phyloP scores from a whole-genome alignment of 2,797 vertebrate genomes.

The Coregonus sp. region DNA sequence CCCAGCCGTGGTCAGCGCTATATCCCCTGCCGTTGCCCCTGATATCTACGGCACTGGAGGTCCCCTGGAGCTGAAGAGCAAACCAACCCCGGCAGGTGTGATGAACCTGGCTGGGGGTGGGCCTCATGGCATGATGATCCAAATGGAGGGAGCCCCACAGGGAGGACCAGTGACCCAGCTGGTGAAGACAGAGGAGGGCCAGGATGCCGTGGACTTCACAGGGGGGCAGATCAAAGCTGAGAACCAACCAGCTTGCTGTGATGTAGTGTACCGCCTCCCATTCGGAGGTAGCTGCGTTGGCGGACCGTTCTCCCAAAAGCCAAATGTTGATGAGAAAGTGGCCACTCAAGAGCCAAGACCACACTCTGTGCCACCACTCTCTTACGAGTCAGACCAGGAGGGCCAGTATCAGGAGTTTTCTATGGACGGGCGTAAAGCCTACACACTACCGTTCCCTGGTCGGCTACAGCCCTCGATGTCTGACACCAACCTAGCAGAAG shows the following conservation, averaged over 20 bases:
- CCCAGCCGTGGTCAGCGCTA: conserved; percentile 72
- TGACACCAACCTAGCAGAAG: conserved; percentile 93
- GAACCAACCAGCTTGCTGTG: conserved; percentile 91
- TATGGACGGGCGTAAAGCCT: conserved; percentile 84
- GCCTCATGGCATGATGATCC: conserved; percentile 89
- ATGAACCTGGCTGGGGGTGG: conserved; percentile 75
- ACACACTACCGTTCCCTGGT: conserved; percentile 82
- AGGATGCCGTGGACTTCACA: conserved; percentile 85
- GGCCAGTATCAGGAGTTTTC: conserved; percentile 83
- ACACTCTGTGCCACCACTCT: conserved; percentile 76
- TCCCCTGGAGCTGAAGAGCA: conserved; percentile 83
- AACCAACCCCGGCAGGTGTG: conserved; percentile 73
- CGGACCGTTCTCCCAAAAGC: conserved; percentile 77
- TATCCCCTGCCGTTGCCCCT: conserved; percentile 71
- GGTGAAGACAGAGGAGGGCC: conserved; percentile 84
- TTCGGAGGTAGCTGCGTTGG: conserved; percentile 90
- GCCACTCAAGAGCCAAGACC: conserved; percentile 67
- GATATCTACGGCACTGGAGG: conserved; percentile 75
- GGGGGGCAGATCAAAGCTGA: conserved; percentile 89
- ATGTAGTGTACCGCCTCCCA: conserved; percentile 95
- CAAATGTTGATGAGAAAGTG: conserved; percentile 81
- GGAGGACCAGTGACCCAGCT: conserved; percentile 84
- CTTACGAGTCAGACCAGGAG: conserved; percentile 79
- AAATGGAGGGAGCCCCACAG: conserved; percentile 80
- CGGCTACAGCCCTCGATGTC: conserved; percentile 96